These are phyloP conservation scores for Thermophis baileyi DNA, from an alignment of 2,113 vertebrate genomes.

Conservation along the genomic window DNA sequence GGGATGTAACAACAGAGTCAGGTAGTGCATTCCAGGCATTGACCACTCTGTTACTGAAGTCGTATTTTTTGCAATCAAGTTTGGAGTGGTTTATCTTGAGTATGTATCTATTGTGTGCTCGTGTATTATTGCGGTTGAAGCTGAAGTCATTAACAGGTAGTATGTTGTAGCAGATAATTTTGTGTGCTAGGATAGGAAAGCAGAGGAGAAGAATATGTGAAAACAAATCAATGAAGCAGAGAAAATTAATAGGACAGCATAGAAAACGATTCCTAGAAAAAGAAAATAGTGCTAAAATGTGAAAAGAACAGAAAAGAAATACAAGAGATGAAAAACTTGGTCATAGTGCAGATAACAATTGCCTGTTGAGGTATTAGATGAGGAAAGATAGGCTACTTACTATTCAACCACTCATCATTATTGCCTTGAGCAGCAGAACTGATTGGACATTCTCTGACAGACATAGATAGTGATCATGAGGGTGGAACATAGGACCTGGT, in stretches of 20 bases:
- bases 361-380: neutral
- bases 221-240: neutral
- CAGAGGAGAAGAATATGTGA: neutral
- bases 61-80: no score
- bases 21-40: no score
- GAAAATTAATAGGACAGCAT: neutral
- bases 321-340: neutral
- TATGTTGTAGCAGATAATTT: no score
- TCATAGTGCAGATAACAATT: neutral
- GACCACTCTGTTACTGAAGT: no score
- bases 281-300: neutral
- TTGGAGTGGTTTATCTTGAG: no score
- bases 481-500: neutral
- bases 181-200: neutral
- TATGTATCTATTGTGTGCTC: no score
- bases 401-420: neutral
- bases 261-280: neutral
- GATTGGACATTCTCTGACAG: neutral
- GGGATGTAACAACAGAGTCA: no score
- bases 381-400: neutral
- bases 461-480: neutral
- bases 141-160: no score
- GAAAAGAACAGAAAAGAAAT: neutral
- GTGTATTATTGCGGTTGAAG: no score
- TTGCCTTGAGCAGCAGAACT: neutral